A percentile compares a stretch with the other conserved stretches of the same genome.
phyloP scores from a whole-genome alignment of 2,888 invertebrate species.

The Megalurothrips usitatus region DNA sequence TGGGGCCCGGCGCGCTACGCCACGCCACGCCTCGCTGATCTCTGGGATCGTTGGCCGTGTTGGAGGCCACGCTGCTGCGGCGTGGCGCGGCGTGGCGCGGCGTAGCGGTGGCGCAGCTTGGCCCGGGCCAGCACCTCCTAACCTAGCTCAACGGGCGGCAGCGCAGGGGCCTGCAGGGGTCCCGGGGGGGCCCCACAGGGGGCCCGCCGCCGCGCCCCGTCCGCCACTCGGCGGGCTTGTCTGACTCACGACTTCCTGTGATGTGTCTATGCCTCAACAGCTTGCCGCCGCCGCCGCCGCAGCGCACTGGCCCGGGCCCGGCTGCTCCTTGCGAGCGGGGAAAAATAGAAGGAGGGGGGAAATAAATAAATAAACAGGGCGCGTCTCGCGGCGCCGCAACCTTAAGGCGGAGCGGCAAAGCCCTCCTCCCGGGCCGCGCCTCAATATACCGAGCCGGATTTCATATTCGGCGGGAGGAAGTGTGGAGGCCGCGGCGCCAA shows the following conservation, averaged over 20 bases:
- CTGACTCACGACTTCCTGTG: background rate
- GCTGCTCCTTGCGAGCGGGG: no score
- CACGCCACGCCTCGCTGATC: constrained; percentile 21
- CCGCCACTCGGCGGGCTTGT: background rate
- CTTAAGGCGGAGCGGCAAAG: no score
- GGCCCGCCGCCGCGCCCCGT: background rate
- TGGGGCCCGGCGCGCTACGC: background rate
- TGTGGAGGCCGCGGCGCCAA: no score
- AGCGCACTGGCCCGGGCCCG: no score
- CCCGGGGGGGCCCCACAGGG: background rate
- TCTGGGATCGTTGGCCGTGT: constrained; percentile 24
- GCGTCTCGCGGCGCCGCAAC: no score
- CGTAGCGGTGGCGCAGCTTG: background rate
- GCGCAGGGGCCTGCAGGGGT: background rate
- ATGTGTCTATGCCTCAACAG: background rate
- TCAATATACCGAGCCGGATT: no score
- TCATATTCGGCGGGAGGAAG: no score
- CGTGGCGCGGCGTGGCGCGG: background rate
- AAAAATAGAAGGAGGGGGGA: no score
- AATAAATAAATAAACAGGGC: no score
- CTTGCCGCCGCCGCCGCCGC: no score
- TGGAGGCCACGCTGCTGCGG: constrained; percentile 9
- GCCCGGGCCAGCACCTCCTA: background rate
- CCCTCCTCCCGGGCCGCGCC: no score
- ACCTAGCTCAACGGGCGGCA: background rate